phyloP scores from a whole-genome alignment of 2,888 invertebrate species.

The Scrobipalpa costella region DNA sequence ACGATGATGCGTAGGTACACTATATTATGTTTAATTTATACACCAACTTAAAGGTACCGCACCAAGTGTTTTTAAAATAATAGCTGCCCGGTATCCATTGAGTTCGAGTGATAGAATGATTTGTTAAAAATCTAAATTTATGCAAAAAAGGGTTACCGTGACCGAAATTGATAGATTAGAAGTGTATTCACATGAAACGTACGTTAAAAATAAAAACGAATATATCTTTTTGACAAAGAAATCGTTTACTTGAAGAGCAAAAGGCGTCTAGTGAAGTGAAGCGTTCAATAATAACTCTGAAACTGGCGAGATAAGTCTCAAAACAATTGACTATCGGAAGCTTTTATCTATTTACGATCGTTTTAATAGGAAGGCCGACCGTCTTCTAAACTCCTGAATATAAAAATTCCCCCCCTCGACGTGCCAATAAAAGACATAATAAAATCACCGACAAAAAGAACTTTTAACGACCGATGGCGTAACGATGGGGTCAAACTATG shows the following conservation, averaged over 20 bases:
- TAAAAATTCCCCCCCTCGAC: not conserved
- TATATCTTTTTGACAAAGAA: not conserved
- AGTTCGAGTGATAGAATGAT: too few relatives aligned
- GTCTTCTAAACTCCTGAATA: slow-evolving; percentile 19
- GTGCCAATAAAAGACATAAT: slow-evolving; percentile 22
- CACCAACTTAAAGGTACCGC: too few relatives aligned
- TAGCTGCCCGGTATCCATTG: too few relatives aligned
- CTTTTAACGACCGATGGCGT: slow-evolving; percentile 19
- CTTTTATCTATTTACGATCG: slow-evolving; percentile 2
- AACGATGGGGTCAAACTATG: slow-evolving; percentile 22
- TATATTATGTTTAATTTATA: too few relatives aligned
- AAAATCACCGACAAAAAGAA: slow-evolving; percentile 13
- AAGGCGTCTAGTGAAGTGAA: not conserved
- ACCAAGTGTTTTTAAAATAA: too few relatives aligned
- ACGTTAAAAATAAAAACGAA: too few relatives aligned
- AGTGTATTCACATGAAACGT: too few relatives aligned
- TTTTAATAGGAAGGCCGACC: slow-evolving; percentile 11
- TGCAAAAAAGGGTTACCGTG: too few relatives aligned
- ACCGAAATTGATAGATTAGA: too few relatives aligned
- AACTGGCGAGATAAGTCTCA: not conserved
- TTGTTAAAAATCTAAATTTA: too few relatives aligned
- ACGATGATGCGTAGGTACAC: too few relatives aligned
- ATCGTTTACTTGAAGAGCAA: not conserved
- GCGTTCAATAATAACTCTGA: not conserved
- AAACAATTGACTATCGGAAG: slow-evolving; percentile 8